Evolutionary conservation across 2,888 invertebrate genomes (phyloP).

Genomic region (Diploptera punctata): DNA sequence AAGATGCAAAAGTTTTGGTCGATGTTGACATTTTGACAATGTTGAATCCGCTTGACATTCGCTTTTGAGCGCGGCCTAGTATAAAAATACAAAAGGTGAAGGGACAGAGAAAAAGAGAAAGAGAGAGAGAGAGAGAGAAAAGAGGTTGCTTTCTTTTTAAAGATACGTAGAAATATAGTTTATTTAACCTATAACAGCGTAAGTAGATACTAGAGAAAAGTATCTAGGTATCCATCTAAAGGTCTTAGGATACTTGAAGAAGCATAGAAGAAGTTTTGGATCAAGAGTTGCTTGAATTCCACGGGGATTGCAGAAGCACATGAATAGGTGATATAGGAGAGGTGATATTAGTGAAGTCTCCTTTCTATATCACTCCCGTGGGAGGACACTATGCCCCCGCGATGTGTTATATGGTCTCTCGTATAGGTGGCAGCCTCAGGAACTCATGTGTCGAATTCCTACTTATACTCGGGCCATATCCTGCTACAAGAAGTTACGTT

Average conservation of each 20-base stretch:
- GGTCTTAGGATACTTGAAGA: slow-evolving; percentile 24
- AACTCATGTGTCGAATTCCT: slow-evolving; percentile 37
- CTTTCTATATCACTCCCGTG: slow-evolving; percentile 37
- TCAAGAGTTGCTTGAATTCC: slow-evolving; percentile 27
- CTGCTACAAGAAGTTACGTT: slow-evolving; percentile 39
- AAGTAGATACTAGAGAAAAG: slow-evolving; percentile 1
- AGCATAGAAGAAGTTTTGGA: slow-evolving; percentile 17
- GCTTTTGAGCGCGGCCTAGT: not conserved
- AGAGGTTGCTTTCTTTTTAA: slow-evolving; percentile 6
- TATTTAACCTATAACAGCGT: slow-evolving; percentile 17
- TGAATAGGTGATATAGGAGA: slow-evolving; percentile 42
- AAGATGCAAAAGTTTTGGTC: not conserved
- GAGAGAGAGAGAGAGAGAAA: not conserved
- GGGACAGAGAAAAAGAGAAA: not conserved
- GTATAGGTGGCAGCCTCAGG: slow-evolving; percentile 33
- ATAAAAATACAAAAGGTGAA: not conserved
- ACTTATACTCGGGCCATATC: slow-evolving; percentile 35
- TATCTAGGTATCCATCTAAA: slow-evolving; percentile 21
- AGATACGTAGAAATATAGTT: slow-evolving; percentile 18
- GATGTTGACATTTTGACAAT: slow-evolving; percentile 1
- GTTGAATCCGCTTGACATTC: slow-evolving; percentile 4
- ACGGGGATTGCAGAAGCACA: slow-evolving; percentile 35
- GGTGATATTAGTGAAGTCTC: slow-evolving; percentile 41
- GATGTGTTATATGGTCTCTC: slow-evolving; percentile 39
- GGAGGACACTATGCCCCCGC: slow-evolving; percentile 25